Base-by-base conservation (phyloP, 2,113 vertebrate genomes). In the Tylochromis polylepis region DNA sequence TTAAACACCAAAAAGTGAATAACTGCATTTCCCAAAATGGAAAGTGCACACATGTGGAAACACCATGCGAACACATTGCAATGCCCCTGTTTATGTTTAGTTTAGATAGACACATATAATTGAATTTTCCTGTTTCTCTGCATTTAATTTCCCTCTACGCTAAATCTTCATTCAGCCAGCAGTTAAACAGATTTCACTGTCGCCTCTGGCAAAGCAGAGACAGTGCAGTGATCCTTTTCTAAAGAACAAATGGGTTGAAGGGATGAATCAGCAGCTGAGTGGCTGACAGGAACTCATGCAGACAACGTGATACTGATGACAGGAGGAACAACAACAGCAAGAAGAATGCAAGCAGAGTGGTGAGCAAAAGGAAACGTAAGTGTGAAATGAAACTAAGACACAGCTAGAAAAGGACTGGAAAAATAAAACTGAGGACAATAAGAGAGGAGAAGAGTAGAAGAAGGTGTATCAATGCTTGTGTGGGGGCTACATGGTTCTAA, bases 141-240 rank as follows among this genome's bases (percentile, higher is more conserved):
- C 79, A 87, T 93, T 96, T 91, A 79, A 91, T 92, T 89, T 89
- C 77, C 77, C 86, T 86, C 80, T 60, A 58, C 18, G n/a, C 87
- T 85, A 90, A 94, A 93, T 91, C 88, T 88, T 94, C 60, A 82
- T 90, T 91, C 88, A 84, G 88, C 84, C 89, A 90, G 91, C 87
- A 91, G 91, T 95, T 83, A 91, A 94, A 93, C 81, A 86, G 87
- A 92, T 91, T 92, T 91, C 81, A 53, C 72, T 89, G 82, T 87
- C 11, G 89, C 94, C 90, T 84, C 81, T 81, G 90, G 93, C 92
- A 87, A 77, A 91, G 92, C 81, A 81, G 62, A 92, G 79, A 79
- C 79, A 36, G 81, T 79, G 90, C 90, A 83, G 88, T 22, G 77
- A 90, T 84, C 59, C 75, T 70, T 91, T 62, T 82, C 70, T 82